A percentile compares a stretch with the other conserved stretches of the same genome.
These are phyloP conservation scores for Magallana angulata DNA, from an alignment of 1,140 invertebrate genomes.

Conservation along the genomic window DNA sequence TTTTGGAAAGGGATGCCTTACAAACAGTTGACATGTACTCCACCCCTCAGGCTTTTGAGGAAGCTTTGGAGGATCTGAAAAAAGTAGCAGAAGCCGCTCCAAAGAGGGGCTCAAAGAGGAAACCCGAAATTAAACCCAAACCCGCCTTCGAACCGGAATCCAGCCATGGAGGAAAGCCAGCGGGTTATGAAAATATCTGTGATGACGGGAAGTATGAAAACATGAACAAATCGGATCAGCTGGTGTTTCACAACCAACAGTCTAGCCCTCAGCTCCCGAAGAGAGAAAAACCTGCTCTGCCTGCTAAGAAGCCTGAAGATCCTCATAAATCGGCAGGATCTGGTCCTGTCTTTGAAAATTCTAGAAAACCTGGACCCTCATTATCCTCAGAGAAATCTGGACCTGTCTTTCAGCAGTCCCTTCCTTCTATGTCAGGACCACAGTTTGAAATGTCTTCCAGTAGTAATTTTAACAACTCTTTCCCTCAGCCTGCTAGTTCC, in stretches of 20 bases:
- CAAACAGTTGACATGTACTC: slow-evolving; percentile 11
- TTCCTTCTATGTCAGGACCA: not conserved
- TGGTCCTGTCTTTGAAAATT: slow-evolving; percentile 1
- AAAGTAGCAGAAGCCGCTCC: not conserved
- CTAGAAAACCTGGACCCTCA: not conserved
- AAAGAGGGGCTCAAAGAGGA: not conserved
- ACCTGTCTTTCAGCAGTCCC: not conserved
- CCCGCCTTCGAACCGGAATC: not conserved
- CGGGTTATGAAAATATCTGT: slow-evolving; percentile 11
- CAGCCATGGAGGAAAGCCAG: not conserved
- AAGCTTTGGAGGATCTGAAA: not conserved
- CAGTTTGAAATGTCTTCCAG: not conserved
- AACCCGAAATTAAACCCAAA: not conserved
- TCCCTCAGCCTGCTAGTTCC: not conserved
- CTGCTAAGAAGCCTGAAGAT: not conserved
- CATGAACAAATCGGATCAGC: slow-evolving; percentile 3
- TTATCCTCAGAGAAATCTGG: not conserved
- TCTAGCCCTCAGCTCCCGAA: not conserved
- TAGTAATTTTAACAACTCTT: not conserved
- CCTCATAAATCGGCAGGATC: not conserved
- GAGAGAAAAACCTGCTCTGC: not conserved
- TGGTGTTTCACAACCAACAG: not conserved
- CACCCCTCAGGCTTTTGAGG: not conserved
- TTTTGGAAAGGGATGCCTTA: not conserved
- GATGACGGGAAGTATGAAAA: slow-evolving; percentile 27